Evolutionary conservation across 1,140 invertebrate genomes (phyloP).

Genomic region (Lethocerus indicus): DNA sequence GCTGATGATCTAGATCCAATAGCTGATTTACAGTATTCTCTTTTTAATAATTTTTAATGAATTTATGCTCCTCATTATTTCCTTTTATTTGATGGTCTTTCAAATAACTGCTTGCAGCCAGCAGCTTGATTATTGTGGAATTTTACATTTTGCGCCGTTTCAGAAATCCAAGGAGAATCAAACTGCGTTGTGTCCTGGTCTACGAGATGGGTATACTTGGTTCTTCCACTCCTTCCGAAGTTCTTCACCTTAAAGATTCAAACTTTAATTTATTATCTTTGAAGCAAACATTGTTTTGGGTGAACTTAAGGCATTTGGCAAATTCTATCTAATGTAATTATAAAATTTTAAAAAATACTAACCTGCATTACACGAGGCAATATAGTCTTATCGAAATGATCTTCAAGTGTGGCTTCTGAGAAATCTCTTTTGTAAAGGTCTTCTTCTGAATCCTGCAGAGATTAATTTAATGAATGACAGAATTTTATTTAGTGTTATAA

Average conservation of each 20-base stretch:
- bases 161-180: constrained; percentile 90
- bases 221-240: constrained; percentile 94
- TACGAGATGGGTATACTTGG: constrained; percentile 98
- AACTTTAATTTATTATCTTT: no score
- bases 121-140: constrained; percentile 79
- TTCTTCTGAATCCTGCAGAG: constrained; percentile 67
- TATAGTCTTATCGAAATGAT: constrained; percentile 98
- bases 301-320: neutral
- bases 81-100: constrained; percentile 60
- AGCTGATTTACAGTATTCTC: no score
- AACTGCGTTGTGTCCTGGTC: constrained; percentile 98
- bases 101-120: constrained; percentile 92
- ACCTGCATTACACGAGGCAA: constrained; percentile 98
- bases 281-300: no score
- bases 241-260: constrained; percentile 68
- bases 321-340: neutral
- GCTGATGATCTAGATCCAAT: no score
- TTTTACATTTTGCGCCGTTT: constrained; percentile 77
- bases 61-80: constrained; percentile 12
- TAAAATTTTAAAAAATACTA: constrained; percentile 9
- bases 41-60: no score
- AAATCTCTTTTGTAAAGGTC: constrained; percentile 89
- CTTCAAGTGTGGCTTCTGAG: constrained; percentile 90
- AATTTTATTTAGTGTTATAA: no score
- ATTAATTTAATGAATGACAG: neutral